Evolutionary conservation across 2,113 vertebrate species (phyloP), one percentile per base, ranked within the genome.

Genomic region (Antigone vipio): DNA sequence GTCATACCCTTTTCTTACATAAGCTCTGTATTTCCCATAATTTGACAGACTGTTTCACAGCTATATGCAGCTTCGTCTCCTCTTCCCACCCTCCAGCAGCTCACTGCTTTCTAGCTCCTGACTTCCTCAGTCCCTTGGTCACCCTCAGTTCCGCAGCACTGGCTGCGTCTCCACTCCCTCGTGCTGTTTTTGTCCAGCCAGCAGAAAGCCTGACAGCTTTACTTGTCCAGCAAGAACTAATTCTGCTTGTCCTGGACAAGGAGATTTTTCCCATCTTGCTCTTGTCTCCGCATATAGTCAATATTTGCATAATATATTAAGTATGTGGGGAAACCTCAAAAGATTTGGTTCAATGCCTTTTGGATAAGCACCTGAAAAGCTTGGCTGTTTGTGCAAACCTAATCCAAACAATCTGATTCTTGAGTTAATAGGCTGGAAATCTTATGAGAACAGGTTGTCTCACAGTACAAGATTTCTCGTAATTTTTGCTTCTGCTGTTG

Each of bases 361-460:
- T 91, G 92, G 88, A 89, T 89, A 95, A 97, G 87, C 77, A 94
- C 89, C 91, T 95, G 95, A 80, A 95, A 95, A 95, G 29, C 74
- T 44, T 85, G 38, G 53, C 66, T 96, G 89, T 93, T 91, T 95
- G 87, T 88, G 84, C 66, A 96, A 94, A 95, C 81, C 91, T 93
- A 95, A 88, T 91, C 86, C 96, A 95, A 96, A 94, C 89, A 93
- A 50, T 90, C 85, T 94, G 89, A 97, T 96, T 95, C 93, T 93
- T 91, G 79, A 95, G 94, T 88, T 97, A 97, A 97, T 92, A 89
- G 78, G 45, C 87, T 97, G 95, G 91, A 94, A 97, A 95, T 95
- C 69, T 85, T 95, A 71, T 95, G 71, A 97, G 87, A 96, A 88
- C 84, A 89, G 67, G 89, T 85, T 95, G 86, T 85, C 55, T 95